phyloP scores from a whole-genome alignment of 2,888 invertebrate genomes.

The Euplagia quadripunctaria region DNA sequence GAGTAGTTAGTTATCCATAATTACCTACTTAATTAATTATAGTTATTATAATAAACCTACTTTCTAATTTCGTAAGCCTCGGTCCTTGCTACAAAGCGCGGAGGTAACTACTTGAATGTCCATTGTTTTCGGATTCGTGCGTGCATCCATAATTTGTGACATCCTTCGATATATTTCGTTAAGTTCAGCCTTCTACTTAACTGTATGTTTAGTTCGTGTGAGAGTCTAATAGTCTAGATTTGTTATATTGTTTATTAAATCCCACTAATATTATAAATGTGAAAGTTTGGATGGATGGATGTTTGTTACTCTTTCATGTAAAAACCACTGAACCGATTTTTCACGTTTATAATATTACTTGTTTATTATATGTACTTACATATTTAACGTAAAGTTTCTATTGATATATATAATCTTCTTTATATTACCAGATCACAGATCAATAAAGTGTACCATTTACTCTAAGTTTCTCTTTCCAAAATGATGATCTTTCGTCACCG shows the following conservation, averaged over 20 bases:
- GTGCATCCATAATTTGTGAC: conserved; percentile 64
- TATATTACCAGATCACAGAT: too few species aligned
- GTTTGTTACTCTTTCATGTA: too few species aligned
- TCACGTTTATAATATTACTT: too few species aligned
- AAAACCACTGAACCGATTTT: too few species aligned
- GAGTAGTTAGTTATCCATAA: conserved; percentile 20
- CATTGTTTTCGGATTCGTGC: conserved; percentile 58
- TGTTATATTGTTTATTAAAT: background rate
- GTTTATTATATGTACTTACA: too few species aligned
- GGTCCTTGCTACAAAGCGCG: conserved; percentile 49
- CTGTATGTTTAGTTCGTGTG: conserved; percentile 30
- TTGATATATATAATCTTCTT: too few species aligned
- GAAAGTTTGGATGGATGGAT: too few species aligned
- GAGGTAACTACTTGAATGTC: conserved; percentile 53
- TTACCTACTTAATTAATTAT: conserved; percentile 12
- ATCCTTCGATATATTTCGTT: conserved; percentile 22
- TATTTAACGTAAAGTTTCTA: too few species aligned
- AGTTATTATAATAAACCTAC: conserved; percentile 42
- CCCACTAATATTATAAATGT: too few species aligned
- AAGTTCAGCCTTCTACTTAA: conserved; percentile 49
- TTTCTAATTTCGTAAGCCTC: conserved; percentile 51
- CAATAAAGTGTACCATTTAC: too few species aligned
- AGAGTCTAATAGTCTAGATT: background rate
- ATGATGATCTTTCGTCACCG: too few species aligned
- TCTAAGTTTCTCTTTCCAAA: too few species aligned